These are phyloP conservation scores for Chondrilla cf. caribensis DNA, from an alignment of 37 sponge, comb jelly and placozoan genomes.

Conservation along the genomic window DNA sequence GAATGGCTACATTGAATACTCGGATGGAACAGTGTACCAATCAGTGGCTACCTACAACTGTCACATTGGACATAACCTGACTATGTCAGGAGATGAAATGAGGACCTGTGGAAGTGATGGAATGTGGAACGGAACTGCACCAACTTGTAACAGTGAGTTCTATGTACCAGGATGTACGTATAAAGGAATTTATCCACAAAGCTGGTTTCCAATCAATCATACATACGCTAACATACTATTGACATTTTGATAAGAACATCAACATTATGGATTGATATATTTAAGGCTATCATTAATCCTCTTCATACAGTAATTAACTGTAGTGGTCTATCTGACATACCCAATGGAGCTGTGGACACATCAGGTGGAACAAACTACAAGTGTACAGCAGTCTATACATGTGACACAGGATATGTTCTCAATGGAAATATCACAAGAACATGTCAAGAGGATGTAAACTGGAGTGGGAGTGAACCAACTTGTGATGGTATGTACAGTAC, in stretches of 20 bases:
- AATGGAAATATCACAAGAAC: neutral
- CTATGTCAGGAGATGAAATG: neutral
- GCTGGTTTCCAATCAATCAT: neutral
- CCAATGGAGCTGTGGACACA: conserved; percentile 3
- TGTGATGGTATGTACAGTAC: neutral
- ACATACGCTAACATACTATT: no score
- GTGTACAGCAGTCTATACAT: neutral
- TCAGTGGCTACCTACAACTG: neutral
- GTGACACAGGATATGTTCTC: neutral
- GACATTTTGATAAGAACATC: no score
- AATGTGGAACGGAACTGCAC: neutral
- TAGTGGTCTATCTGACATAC: neutral
- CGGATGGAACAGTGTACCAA: neutral
- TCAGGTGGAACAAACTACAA: conserved; percentile 7
- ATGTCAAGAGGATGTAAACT: neutral
- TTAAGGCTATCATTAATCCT: no score
- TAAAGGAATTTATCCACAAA: neutral
- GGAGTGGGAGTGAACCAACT: conserved; percentile 1
- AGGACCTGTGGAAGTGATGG: neutral
- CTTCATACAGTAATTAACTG: neutral
- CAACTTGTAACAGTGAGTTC: neutral
- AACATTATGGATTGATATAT: neutral
- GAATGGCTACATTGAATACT: neutral
- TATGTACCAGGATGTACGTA: neutral
- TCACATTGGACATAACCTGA: neutral